Evolutionary conservation across 2,113 vertebrate genomes (phyloP).

Genomic region (Corythoichthys haematopterus): DNA sequence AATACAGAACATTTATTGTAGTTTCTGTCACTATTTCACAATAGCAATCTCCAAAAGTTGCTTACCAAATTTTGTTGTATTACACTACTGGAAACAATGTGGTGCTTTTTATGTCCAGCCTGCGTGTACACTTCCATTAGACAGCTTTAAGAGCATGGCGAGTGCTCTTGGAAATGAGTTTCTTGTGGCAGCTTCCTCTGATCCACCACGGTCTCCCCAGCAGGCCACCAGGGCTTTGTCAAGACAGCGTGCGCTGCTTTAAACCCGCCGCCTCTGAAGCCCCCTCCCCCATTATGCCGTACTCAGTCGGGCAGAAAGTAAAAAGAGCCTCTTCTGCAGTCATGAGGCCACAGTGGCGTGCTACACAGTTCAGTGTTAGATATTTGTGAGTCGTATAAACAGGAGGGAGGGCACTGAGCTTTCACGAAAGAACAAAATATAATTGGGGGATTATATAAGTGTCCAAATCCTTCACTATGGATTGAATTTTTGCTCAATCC

Average conservation of each 20-base stretch:
- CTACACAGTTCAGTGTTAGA: slow-evolving; percentile 72
- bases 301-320: slow-evolving; percentile 73
- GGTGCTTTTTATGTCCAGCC: slow-evolving; percentile 43
- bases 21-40: not conserved
- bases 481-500: slow-evolving; percentile 63
- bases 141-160: slow-evolving; percentile 61
- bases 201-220: slow-evolving; percentile 49
- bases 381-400: slow-evolving; percentile 77
- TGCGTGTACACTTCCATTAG: slow-evolving; percentile 52
- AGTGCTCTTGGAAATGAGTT: slow-evolving; percentile 72
- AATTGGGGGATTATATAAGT: slow-evolving; percentile 79
- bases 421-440: slow-evolving; percentile 44
- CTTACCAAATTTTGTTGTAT: not conserved
- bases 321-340: slow-evolving; percentile 70
- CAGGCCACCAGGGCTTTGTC: slow-evolving; percentile 71
- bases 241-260: slow-evolving; percentile 59
- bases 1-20: not conserved
- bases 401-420: slow-evolving; percentile 64
- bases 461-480: slow-evolving; percentile 72
- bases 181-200: slow-evolving; percentile 64
- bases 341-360: slow-evolving; percentile 71
- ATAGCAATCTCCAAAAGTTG: not conserved
- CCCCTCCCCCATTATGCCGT: slow-evolving; percentile 62
- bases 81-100: not conserved
- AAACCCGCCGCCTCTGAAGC: slow-evolving; percentile 69